Percentiles rank a stretch among this genome's conserved stretches.
Conservation (phyloP, 2,113 vertebrate genomes). For the Meriones unguiculatus region DNA sequence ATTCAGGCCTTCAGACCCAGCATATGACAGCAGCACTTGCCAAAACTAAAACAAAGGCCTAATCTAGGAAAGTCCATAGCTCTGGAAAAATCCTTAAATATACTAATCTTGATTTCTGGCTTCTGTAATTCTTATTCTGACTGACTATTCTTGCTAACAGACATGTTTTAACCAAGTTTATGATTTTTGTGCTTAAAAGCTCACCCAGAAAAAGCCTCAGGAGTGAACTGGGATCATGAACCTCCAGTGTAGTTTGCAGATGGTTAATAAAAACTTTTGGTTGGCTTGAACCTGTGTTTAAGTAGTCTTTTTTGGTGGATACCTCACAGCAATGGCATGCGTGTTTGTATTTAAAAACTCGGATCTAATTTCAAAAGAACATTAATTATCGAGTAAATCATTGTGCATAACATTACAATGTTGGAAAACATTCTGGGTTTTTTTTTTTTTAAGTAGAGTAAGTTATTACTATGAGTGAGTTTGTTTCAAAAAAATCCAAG, state of each 20-base stretch:
- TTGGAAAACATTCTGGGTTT: not conserved
- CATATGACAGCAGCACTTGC: not conserved
- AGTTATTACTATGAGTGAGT: not conserved
- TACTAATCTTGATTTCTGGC: not conserved
- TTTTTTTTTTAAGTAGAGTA: not conserved
- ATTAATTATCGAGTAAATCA: not conserved
- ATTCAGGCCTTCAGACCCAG: not conserved
- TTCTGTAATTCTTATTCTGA: not conserved
- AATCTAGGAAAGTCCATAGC: not conserved
- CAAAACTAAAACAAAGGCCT: not conserved
- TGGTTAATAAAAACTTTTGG: not conserved
- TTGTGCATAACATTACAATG: slow-evolving; percentile 27
- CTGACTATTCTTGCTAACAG: not conserved
- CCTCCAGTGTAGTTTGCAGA: not conserved
- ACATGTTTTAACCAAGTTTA: not conserved
- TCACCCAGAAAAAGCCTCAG: not conserved
- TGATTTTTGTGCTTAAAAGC: not conserved
- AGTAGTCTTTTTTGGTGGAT: not conserved
- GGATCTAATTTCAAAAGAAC: not conserved
- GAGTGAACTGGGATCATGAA: not conserved
- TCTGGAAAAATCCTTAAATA: not conserved
- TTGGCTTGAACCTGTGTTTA: not conserved
- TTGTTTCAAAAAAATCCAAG: not conserved
- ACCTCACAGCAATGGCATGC: not conserved
- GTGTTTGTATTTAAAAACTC: slow-evolving; percentile 30